Conservation (phyloP, 2,797 vertebrate genomes). For the Danio choprae region DNA sequence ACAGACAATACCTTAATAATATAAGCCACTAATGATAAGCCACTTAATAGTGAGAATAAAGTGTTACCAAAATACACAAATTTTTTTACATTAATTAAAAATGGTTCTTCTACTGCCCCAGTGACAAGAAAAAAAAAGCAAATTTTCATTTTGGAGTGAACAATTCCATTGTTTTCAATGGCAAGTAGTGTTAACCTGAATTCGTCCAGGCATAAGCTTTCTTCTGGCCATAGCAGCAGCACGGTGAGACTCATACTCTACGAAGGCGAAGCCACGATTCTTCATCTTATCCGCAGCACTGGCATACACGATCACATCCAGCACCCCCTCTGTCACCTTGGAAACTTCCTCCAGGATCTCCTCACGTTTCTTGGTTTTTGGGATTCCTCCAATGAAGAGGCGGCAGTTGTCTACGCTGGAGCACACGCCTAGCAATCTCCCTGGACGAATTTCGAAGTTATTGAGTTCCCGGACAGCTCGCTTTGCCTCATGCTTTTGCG, state of each 20-base stretch:
- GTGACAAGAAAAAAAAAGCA: too few species aligned
- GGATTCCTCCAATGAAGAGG: slow-evolving; percentile 98
- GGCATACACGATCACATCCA: slow-evolving; percentile 97
- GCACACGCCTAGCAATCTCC: slow-evolving; percentile 94
- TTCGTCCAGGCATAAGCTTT: slow-evolving; percentile 97
- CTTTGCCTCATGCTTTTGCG: slow-evolving; percentile 94
- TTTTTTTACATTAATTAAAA: too few species aligned
- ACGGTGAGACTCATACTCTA: slow-evolving; percentile 97
- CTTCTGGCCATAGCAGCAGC: slow-evolving; percentile 97
- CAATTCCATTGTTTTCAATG: not conserved
- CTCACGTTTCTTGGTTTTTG: slow-evolving; percentile 99
- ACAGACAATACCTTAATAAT: too few species aligned
- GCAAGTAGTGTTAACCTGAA: slow-evolving; percentile 65
- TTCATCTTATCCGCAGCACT: slow-evolving; percentile 99
- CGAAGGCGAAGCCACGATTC: slow-evolving; percentile 98
- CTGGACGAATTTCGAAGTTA: slow-evolving; percentile 96
- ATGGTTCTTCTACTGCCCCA: too few species aligned
- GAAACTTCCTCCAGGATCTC: slow-evolving; percentile 98
- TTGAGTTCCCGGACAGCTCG: slow-evolving; percentile 96
- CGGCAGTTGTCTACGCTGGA: slow-evolving; percentile 98
- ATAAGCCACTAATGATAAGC: too few species aligned
- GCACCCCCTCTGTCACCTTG: slow-evolving; percentile 96
- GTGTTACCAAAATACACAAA: too few species aligned
- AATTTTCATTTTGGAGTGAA: not conserved
- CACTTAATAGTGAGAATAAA: too few species aligned